Evolutionary conservation across 2,113 vertebrate genomes (phyloP).

Genomic region (Marmota flaviventris): DNA sequence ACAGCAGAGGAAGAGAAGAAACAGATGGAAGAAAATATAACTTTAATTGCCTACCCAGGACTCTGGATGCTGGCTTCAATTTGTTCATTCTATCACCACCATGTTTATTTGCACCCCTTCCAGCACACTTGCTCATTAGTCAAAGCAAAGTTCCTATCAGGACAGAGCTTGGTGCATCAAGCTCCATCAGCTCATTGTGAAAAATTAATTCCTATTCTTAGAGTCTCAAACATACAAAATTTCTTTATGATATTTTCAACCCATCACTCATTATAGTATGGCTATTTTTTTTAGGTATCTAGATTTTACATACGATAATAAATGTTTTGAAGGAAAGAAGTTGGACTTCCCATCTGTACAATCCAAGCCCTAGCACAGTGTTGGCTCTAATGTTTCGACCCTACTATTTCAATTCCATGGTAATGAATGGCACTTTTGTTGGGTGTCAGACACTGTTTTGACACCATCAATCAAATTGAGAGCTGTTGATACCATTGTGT

Average conservation of each 20-base stretch:
- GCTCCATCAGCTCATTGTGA: neutral
- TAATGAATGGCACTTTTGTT: neutral
- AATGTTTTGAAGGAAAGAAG: neutral
- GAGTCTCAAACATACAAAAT: neutral
- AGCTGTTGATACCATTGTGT: neutral
- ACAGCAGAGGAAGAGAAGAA: neutral
- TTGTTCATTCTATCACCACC: neutral
- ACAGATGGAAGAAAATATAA: neutral
- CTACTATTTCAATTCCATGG: neutral
- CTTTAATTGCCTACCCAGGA: neutral
- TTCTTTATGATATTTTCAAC: neutral
- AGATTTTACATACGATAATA: neutral
- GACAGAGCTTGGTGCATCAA: neutral
- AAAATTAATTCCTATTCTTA: conserved; percentile 28
- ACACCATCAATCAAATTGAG: neutral
- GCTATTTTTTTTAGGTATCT: neutral
- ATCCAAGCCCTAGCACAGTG: neutral
- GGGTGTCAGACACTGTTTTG: conserved; percentile 2
- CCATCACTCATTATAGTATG: neutral
- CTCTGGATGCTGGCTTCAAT: neutral
- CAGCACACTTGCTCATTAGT: neutral
- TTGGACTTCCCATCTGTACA: neutral
- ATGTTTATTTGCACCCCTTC: neutral
- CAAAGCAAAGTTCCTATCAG: neutral
- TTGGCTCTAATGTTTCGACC: neutral